These are phyloP conservation scores for Ischnura elegans DNA, from an alignment of 2,888 invertebrate genomes.

Conservation along the genomic window DNA sequence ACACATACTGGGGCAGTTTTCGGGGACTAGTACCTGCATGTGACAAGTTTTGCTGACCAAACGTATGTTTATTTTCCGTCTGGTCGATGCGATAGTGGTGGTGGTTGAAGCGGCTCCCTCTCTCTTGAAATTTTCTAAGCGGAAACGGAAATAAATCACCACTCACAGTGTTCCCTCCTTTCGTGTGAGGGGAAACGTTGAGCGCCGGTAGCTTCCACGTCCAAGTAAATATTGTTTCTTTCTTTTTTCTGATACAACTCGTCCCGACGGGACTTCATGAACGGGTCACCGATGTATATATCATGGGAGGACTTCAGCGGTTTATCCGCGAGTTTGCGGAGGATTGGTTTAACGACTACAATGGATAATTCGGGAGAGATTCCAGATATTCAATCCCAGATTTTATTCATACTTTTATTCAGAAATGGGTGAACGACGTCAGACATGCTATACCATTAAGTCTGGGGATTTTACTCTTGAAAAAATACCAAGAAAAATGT, in stretches of 20 bases:
- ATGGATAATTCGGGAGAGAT: background rate
- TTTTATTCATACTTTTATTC: no score
- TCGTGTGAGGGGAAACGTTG: background rate
- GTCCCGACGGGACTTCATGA: background rate
- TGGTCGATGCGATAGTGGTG: background rate
- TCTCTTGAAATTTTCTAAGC: background rate
- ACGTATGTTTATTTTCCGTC: constrained; percentile 37
- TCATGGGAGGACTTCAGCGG: background rate
- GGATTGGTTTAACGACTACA: background rate
- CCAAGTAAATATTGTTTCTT: background rate
- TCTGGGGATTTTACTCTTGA: no score
- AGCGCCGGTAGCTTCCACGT: background rate
- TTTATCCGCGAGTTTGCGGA: background rate
- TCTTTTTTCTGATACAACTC: background rate
- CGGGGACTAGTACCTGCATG: constrained; percentile 36
- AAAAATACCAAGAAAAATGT: no score
- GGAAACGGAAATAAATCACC: constrained; percentile 38
- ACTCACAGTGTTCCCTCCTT: background rate
- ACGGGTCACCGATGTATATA: background rate
- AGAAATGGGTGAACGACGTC: no score
- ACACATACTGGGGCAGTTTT: constrained; percentile 7
- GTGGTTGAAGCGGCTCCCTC: no score
- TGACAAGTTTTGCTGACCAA: constrained; percentile 65
- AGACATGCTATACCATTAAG: no score
- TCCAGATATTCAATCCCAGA: no score